Conservation (phyloP, 2,113 vertebrate species). For the Struthio camelus region DNA sequence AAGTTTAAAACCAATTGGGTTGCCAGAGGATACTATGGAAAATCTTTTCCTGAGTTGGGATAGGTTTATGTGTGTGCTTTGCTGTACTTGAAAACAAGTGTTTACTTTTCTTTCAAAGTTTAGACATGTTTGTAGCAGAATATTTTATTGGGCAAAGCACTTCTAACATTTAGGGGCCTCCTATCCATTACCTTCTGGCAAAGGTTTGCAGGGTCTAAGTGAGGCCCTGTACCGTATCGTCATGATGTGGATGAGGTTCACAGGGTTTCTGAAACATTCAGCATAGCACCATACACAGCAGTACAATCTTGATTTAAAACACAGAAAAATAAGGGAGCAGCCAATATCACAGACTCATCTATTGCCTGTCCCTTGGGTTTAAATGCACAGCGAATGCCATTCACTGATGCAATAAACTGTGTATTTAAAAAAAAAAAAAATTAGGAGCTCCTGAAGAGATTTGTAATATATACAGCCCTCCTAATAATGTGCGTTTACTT, state of each 20-base stretch:
- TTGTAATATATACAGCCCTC: neutral
- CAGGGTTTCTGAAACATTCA: neutral
- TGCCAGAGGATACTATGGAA: neutral
- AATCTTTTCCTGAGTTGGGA: neutral
- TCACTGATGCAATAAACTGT: neutral
- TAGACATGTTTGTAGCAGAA: neutral
- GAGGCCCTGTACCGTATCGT: neutral
- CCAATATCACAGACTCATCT: neutral
- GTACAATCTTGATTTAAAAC: neutral
- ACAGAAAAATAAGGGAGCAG: neutral
- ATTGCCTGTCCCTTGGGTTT: neutral
- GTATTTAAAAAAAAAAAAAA: neutral
- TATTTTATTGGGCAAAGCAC: neutral
- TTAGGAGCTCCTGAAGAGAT: neutral
- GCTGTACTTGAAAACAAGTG: neutral
- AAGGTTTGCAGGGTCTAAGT: neutral
- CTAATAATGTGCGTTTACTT: neutral
- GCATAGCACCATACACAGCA: neutral
- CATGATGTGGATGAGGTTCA: neutral
- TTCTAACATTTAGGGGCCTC: neutral
- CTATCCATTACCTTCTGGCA: neutral
- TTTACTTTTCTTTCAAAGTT: neutral
- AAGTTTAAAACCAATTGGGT: neutral
- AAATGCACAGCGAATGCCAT: neutral
- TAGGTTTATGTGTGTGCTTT: neutral